phyloP scores from a whole-genome alignment of 2,797 vertebrate genomes.

The Psittacula echo region DNA sequence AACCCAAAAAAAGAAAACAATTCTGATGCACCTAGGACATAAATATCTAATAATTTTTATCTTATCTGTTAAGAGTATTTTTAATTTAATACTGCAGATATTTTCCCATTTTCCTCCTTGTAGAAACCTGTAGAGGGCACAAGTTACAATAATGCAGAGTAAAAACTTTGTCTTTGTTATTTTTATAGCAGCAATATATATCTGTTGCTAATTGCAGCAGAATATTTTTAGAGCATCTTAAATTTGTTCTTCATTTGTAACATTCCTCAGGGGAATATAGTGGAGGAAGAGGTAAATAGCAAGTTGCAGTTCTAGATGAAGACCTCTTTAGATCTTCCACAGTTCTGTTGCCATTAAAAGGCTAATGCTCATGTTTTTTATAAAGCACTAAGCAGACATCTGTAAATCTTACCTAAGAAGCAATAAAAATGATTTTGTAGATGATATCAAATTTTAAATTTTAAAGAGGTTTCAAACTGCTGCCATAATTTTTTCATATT shows the following conservation, averaged over 20 bases:
- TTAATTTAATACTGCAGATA: neutral
- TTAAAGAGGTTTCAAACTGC: slow-evolving; percentile 44
- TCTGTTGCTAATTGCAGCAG: slow-evolving; percentile 10
- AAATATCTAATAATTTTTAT: neutral
- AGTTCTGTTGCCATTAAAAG: neutral
- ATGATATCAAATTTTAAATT: slow-evolving; percentile 27
- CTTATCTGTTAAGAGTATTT: neutral
- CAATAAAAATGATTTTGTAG: neutral
- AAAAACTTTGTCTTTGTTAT: neutral
- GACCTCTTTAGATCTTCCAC: neutral
- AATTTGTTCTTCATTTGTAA: neutral
- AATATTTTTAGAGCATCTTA: slow-evolving; percentile 36
- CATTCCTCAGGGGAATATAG: neutral
- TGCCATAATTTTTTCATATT: slow-evolving; percentile 26
- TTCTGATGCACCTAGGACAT: neutral
- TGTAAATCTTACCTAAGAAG: neutral
- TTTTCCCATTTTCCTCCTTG: neutral
- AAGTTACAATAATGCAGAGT: neutral
- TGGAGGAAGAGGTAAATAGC: neutral
- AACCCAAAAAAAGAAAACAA: neutral
- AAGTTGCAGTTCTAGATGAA: neutral
- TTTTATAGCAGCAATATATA: slow-evolving; percentile 19
- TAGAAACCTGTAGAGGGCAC: neutral
- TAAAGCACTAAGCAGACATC: neutral
- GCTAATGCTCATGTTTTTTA: neutral